phyloP scores from a whole-genome alignment of 2,797 vertebrate genomes.

The Spea hammondii region DNA sequence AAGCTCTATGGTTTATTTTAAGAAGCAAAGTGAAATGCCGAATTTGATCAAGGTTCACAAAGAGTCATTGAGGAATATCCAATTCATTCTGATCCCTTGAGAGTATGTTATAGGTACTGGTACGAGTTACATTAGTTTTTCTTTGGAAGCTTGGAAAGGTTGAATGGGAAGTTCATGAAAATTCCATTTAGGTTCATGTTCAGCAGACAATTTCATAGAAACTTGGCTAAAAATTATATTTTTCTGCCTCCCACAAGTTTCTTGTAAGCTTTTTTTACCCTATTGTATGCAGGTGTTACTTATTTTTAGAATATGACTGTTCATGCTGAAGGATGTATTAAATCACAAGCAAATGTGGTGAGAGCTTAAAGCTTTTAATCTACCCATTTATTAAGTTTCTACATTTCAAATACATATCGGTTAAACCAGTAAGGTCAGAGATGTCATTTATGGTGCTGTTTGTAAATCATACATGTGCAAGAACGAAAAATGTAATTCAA shows the following conservation, averaged over 20 bases:
- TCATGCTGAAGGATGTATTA: too few relatives aligned
- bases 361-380: too few relatives aligned
- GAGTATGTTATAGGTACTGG: background rate
- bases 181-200: background rate
- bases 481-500: too few relatives aligned
- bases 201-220: background rate
- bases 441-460: too few relatives aligned
- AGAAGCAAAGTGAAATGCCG: background rate
- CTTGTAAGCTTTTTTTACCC: background rate
- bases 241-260: too few relatives aligned
- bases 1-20: background rate
- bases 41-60: constrained; percentile 7
- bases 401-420: too few relatives aligned
- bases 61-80: background rate
- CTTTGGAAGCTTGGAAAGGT: background rate
- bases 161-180: constrained; percentile 14
- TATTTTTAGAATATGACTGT: constrained; percentile 10
- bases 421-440: too few relatives aligned
- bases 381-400: too few relatives aligned
- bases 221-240: background rate
- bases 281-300: constrained; percentile 4
- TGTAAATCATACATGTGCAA: too few relatives aligned
- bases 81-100: background rate
- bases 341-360: too few relatives aligned
- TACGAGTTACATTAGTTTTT: constrained; percentile 8